Evolutionary conservation across 1,140 invertebrate genomes (phyloP), one percentile per base, ranked within the genome.

Genomic region (Neuroterus valhalla): DNA sequence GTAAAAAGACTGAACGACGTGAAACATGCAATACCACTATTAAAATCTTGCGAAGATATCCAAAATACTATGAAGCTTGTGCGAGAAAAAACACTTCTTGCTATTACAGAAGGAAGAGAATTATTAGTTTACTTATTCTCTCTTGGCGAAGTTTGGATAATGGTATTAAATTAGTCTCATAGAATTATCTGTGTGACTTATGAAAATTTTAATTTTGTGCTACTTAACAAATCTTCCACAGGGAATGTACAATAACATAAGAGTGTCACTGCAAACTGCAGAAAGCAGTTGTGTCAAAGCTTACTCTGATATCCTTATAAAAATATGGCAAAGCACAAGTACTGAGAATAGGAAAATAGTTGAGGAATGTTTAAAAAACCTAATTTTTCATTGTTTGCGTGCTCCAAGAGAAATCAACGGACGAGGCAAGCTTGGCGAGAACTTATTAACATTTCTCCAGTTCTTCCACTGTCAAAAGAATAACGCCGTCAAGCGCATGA

Each of bases 321-420:
- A 21, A 4, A 80, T 76, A 14, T 82, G 78, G 52, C 62, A 26
- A 42, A 76, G 62, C 31, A 72, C 70, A 19, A 66, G 55, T 0
- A 10, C n/a, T 15, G 70, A 44, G 23, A 71, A 78, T 21, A 81
- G 76, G 71, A 70, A 78, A 71, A 70, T 76, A 3, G 81, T 83
- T 15, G 68, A 82, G 15, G 72, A 76, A 26, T 84, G 83, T 74
- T 44, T 84, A 1, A 38, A 38, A 45, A 55, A 75, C 50, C 76
- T 83, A 31, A 42, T 85, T 72, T 82, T 79, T 67, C 70, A 85
- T 55, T 75, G 79, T 73, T 75, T 85, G 10, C 71, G 79, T 46
- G 70, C 81, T 3, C 26, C 78, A 19, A 78, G 83, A 75, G 73
- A 75, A 62, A 52, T 19, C 1, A 43, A 14, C 14, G 79, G 78